A percentile compares a stretch with the other conserved stretches of the same genome.
phyloP scores from a whole-genome alignment of 2,797 vertebrate genomes.

The Muscicapa striata region DNA sequence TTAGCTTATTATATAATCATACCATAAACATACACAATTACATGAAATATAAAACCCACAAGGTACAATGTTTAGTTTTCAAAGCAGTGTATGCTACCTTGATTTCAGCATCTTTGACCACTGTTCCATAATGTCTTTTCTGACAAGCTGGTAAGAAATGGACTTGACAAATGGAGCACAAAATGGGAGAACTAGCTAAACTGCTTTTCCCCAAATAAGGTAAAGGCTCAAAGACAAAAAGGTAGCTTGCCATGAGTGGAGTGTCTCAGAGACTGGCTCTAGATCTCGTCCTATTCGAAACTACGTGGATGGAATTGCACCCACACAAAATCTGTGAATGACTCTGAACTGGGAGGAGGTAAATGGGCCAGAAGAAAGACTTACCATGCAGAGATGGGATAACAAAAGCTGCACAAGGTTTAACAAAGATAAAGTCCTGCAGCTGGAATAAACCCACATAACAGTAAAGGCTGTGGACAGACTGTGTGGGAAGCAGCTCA shows the following conservation, averaged over 20 bases:
- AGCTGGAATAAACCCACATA: background rate
- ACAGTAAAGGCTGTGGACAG: background rate
- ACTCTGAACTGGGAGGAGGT: background rate
- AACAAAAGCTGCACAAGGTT: background rate
- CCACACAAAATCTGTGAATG: background rate
- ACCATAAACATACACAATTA: background rate
- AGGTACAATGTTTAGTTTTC: background rate
- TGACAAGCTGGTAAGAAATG: background rate
- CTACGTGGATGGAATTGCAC: background rate
- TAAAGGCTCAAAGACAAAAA: background rate
- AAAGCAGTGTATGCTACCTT: background rate
- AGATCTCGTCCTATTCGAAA: background rate
- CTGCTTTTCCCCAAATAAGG: background rate
- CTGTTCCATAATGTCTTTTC: background rate
- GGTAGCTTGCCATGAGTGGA: background rate
- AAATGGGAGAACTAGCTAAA: background rate
- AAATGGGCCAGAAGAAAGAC: background rate
- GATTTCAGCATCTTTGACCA: background rate
- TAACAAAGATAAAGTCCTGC: background rate
- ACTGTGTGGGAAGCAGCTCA: background rate
- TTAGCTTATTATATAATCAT: background rate
- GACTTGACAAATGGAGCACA: background rate
- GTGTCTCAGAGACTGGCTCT: background rate
- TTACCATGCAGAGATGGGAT: background rate
- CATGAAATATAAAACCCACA: accelerated